Conservation (phyloP, 1,140 invertebrate genomes). For the Drosophila sturtevanti region DNA sequence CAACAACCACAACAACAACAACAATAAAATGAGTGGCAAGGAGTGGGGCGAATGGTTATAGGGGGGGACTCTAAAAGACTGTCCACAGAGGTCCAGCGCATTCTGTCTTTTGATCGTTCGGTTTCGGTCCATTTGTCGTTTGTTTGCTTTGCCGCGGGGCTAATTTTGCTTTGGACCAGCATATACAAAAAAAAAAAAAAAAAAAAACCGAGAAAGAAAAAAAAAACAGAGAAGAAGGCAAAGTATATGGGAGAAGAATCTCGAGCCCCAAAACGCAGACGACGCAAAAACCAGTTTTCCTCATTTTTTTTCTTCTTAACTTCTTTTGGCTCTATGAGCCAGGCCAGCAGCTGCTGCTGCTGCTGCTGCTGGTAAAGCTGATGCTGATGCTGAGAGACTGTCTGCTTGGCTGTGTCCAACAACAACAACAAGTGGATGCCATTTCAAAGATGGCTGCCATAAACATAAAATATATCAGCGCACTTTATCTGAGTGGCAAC, state of each 20-base stretch:
- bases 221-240: background rate
- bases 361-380: constrained; percentile 36
- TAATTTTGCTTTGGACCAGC: constrained; percentile 59
- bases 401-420: constrained; percentile 39
- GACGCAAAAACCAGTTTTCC: constrained; percentile 45
- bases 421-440: constrained; percentile 74
- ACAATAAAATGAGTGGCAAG: background rate
- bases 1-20: constrained; percentile 14
- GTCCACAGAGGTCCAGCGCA: constrained; percentile 39
- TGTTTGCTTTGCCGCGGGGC: constrained; percentile 78
- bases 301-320: constrained; percentile 10
- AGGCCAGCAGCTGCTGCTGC: constrained; percentile 39
- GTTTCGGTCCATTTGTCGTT: constrained; percentile 81
- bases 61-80: constrained; percentile 21
- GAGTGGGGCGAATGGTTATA: background rate
- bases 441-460: constrained; percentile 80
- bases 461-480: constrained; percentile 62
- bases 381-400: constrained; percentile 28
- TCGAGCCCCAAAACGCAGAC: constrained; percentile 30
- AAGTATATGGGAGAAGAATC: constrained; percentile 48
- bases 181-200: constrained; percentile 19
- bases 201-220: background rate
- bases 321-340: constrained; percentile 18
- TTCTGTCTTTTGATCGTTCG: constrained; percentile 77
- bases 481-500: constrained; percentile 33